Percentiles rank a stretch among this genome's conserved stretches.
Evolutionary conservation across 2,888 invertebrate species (phyloP).

Genomic region (Drosophila koepferae): DNA sequence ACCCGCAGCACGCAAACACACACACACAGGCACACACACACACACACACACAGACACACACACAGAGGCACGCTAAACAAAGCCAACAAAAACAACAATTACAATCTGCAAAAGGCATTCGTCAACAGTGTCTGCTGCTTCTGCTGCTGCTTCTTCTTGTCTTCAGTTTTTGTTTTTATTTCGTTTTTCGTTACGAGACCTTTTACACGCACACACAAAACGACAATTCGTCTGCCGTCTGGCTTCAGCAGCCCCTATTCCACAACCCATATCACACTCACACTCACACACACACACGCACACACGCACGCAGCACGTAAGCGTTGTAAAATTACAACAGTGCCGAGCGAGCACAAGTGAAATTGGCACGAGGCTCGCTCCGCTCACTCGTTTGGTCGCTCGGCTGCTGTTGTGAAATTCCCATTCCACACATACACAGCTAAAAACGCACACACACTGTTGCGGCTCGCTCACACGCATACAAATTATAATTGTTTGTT

Average conservation of each 20-base stretch:
- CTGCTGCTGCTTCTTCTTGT: constrained; percentile 62
- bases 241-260: constrained; percentile 7
- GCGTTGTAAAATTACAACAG: constrained; percentile 61
- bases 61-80: constrained; percentile 7
- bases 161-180: constrained; percentile 77
- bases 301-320: constrained; percentile 15
- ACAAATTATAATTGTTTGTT: constrained; percentile 78
- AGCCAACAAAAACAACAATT: constrained; percentile 26
- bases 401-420: constrained; percentile 73
- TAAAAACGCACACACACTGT: constrained; percentile 7
- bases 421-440: constrained; percentile 57
- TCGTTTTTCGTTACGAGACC: constrained; percentile 72
- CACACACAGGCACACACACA: background rate
- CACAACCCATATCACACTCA: background rate
- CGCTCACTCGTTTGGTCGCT: constrained; percentile 29
- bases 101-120: constrained; percentile 51
- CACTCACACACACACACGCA: constrained; percentile 5
- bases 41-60: background rate
- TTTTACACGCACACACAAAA: constrained; percentile 65
- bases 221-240: constrained; percentile 49
- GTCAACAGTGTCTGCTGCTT: constrained; percentile 32
- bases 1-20: constrained; percentile 41
- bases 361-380: constrained; percentile 66
- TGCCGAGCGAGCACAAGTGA: constrained; percentile 63
- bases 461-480: constrained; percentile 54